Conservation (phyloP, 53 echinoderm and acorn worm genomes). For the Echinometra lucunter region DNA sequence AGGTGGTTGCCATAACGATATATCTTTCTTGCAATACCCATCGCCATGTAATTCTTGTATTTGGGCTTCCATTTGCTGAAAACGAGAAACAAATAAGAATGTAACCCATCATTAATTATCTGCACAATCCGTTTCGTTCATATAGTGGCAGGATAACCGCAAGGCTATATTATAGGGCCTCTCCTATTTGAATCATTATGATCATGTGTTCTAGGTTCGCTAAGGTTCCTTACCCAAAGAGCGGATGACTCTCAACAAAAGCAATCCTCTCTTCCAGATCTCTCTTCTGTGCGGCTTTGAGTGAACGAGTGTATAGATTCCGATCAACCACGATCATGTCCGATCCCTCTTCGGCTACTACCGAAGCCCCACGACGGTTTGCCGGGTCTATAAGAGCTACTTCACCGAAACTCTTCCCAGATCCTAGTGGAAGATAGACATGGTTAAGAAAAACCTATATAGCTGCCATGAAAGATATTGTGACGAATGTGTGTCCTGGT, state of each 20-base stretch:
- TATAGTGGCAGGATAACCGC: background rate
- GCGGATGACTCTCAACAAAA: conserved; percentile 81
- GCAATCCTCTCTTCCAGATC: conserved; percentile 80
- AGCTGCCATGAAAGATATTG: background rate
- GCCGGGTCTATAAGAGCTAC: conserved; percentile 80
- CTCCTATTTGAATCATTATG: too few species aligned
- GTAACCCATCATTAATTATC: too few species aligned
- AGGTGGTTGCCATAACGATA: conserved; percentile 75
- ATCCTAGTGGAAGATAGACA: conserved; percentile 32
- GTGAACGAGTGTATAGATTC: conserved; percentile 82
- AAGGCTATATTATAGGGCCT: background rate
- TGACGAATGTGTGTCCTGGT: background rate
- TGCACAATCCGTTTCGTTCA: background rate
- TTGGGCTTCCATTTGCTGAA: conserved; percentile 83
- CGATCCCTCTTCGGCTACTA: conserved; percentile 75
- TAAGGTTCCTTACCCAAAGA: conserved; percentile 82
- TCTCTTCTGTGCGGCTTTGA: conserved; percentile 86
- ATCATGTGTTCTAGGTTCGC: too few species aligned
- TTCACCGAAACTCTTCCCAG: conserved; percentile 90
- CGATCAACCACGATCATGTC: conserved; percentile 88
- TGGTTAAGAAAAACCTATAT: background rate
- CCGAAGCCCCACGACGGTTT: conserved; percentile 83
- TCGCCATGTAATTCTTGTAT: conserved; percentile 76
- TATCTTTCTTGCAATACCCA: conserved; percentile 75
- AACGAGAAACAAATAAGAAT: background rate